Percentiles rank a stretch among this genome's conserved stretches.
phyloP scores from a whole-genome alignment of 92 coral and sea anemone genomes.

The Nematostella vectensis region DNA sequence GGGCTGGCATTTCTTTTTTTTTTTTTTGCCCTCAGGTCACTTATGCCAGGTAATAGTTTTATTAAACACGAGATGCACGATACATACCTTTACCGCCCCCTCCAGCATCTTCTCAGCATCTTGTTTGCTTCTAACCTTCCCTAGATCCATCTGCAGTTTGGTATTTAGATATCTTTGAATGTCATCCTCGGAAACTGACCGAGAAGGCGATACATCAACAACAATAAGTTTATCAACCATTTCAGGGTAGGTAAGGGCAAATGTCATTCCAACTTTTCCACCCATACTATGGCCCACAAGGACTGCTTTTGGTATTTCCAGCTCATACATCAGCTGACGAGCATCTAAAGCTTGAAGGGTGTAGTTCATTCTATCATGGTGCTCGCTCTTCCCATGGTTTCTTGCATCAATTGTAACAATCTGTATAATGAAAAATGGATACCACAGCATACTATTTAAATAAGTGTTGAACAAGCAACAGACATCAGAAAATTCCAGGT shows the following conservation, averaged over 20 bases:
- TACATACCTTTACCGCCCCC: constrained; percentile 63
- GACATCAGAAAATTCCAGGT: no score
- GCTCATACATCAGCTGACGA: constrained; percentile 46
- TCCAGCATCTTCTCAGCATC: constrained; percentile 75
- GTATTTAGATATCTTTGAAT: constrained; percentile 63
- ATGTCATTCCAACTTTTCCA: constrained; percentile 87
- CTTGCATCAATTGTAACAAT: constrained; percentile 80
- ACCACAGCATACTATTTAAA: constrained; percentile 1
- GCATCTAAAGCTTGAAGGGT: constrained; percentile 64
- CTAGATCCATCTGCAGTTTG: constrained; percentile 64
- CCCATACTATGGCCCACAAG: constrained; percentile 98
- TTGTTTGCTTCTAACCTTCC: constrained; percentile 38
- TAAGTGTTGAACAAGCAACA: no score
- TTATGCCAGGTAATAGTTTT: no score
- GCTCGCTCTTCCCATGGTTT: constrained; percentile 91
- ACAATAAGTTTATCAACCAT: constrained; percentile 64
- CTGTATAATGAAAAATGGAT: constrained; percentile 20
- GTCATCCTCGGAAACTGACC: constrained; percentile 40
- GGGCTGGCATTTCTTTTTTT: no score
- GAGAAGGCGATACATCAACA: constrained; percentile 65
- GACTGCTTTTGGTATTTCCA: constrained; percentile 53
- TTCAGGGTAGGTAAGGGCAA: constrained; percentile 71
- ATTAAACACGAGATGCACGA: no score
- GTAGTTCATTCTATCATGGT: constrained; percentile 65
- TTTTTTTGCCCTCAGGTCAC: no score